Evolutionary conservation across 2,113 vertebrate species (phyloP).

Genomic region (Mormoops blainvillei): DNA sequence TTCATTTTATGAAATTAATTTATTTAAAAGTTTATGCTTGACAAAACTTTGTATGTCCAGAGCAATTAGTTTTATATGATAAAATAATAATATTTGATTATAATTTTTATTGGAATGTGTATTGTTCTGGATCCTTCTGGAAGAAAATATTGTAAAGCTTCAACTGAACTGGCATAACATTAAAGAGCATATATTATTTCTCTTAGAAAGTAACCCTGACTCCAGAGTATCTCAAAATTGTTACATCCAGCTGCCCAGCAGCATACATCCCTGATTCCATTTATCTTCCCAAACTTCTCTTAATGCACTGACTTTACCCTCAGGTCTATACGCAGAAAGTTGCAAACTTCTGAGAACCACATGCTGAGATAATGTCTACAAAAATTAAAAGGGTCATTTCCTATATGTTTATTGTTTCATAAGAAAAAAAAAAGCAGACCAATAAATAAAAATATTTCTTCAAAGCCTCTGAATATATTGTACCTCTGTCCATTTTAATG

Average conservation of each 20-base stretch:
- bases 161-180: background rate
- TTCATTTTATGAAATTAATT: background rate
- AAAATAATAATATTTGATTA: background rate
- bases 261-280: too few relatives aligned
- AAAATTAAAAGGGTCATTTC: background rate
- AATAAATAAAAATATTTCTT: background rate
- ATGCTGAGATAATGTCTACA: background rate
- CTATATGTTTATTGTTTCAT: background rate
- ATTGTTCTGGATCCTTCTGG: background rate
- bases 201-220: background rate
- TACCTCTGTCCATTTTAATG: too few relatives aligned
- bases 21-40: background rate
- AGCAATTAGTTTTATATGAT: background rate
- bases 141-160: background rate
- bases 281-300: background rate
- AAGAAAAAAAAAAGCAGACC: background rate
- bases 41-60: background rate
- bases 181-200: background rate
- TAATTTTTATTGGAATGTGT: background rate
- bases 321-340: background rate
- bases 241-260: background rate
- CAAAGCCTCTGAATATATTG: background rate
- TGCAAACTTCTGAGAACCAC: background rate
- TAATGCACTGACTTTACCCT: background rate
- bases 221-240: background rate